These are phyloP conservation scores for Melinaea menophilus DNA, from an alignment of 2,888 invertebrate species.

Conservation along the genomic window DNA sequence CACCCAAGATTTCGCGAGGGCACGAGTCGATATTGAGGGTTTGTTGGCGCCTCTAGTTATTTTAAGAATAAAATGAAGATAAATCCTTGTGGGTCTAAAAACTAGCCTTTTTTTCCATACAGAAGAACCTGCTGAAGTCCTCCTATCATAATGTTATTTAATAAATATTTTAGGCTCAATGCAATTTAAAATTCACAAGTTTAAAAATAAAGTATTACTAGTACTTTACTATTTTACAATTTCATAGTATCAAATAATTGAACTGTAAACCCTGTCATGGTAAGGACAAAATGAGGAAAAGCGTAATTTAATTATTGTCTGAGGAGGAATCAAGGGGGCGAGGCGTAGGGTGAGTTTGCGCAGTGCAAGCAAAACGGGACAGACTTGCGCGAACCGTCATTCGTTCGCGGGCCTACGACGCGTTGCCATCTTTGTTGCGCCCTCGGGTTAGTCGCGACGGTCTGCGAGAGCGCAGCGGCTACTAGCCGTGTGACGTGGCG, in stretches of 20 bases:
- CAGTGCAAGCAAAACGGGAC: slow-evolving; percentile 47
- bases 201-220: no score
- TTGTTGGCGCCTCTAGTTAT: no score
- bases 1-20: no score
- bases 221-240: background rate
- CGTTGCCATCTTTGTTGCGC: slow-evolving; percentile 49
- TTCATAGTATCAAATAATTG: background rate
- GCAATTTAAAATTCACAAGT: no score
- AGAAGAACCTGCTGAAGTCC: no score
- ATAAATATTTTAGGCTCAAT: no score
- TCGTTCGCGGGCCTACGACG: slow-evolving; percentile 66
- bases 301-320: slow-evolving; percentile 50
- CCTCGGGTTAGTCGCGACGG: slow-evolving; percentile 33
- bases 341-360: slow-evolving; percentile 54
- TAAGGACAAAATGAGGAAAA: slow-evolving; percentile 1
- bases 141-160: no score
- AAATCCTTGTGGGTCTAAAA: no score
- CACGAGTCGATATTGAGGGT: no score
- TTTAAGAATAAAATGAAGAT: no score
- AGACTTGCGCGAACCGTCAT: slow-evolving; percentile 66
- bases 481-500: slow-evolving; percentile 40
- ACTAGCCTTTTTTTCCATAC: no score
- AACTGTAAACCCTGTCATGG: background rate
- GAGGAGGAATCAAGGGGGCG: slow-evolving; percentile 51
- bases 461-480: slow-evolving; percentile 22